phyloP scores from a whole-genome alignment of 2,888 invertebrate genomes.

The Drosophila buzzatii region DNA sequence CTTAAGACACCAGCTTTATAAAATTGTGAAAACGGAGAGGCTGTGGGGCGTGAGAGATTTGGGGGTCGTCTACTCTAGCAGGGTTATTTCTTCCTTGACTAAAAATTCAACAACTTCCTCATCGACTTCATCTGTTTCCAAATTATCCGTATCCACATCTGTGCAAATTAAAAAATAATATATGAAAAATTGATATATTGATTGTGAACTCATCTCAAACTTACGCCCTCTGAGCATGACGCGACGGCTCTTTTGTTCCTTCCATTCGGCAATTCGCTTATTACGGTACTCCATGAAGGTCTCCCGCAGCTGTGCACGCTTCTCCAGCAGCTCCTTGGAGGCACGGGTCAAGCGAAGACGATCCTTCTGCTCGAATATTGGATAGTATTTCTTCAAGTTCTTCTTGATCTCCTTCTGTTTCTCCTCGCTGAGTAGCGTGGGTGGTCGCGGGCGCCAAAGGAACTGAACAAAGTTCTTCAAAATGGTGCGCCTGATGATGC shows the following conservation, averaged over 20 bases:
- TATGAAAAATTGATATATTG: neutral
- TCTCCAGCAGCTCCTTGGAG: conserved; percentile 97
- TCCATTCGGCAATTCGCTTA: conserved; percentile 91
- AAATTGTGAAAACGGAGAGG: conserved; percentile 17
- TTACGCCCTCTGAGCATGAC: conserved; percentile 94
- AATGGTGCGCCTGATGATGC: conserved; percentile 91
- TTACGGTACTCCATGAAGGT: conserved; percentile 93
- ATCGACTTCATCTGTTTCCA: conserved; percentile 95
- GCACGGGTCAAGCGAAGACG: conserved; percentile 96
- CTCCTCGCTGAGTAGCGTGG: conserved; percentile 92
- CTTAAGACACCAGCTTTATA: conserved; percentile 59
- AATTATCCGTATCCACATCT: conserved; percentile 97
- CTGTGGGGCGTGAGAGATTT: conserved; percentile 2
- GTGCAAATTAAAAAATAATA: conserved; percentile 56
- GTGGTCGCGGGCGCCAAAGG: conserved; percentile 97
- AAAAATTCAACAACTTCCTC: conserved; percentile 99
- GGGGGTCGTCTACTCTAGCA: conserved; percentile 88
- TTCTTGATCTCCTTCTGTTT: conserved; percentile 98
- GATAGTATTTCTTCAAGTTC: conserved; percentile 98
- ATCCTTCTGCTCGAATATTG: conserved; percentile 98
- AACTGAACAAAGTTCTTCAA: conserved; percentile 97
- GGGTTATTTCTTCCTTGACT: conserved; percentile 96
- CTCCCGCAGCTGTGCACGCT: conserved; percentile 94
- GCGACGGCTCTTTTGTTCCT: conserved; percentile 91
- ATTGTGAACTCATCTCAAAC: conserved; percentile 80